Evolutionary conservation across 2,113 vertebrate genomes (phyloP).

Genomic region (Nettapus auritus): DNA sequence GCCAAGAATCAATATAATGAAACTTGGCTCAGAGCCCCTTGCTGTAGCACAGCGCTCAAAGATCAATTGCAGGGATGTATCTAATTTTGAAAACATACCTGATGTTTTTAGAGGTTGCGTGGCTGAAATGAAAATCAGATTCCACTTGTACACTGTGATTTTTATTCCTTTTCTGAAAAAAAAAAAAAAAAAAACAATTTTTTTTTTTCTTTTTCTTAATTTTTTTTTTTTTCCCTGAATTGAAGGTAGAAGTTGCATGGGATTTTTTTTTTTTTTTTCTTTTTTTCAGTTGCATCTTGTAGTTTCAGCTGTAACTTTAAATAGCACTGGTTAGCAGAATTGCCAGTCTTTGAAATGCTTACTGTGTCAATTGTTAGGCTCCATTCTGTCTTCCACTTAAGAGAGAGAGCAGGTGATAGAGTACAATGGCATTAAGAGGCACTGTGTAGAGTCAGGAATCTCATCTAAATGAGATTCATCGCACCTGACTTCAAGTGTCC

Average conservation of each 20-base stretch:
- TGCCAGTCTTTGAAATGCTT: not conserved
- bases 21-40: not conserved
- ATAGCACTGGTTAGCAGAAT: not conserved
- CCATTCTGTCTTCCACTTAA: not conserved
- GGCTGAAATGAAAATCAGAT: not conserved
- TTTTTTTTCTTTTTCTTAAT: too few species aligned
- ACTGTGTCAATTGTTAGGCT: not conserved
- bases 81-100: slow-evolving; percentile 46
- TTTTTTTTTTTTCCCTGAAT: not conserved
- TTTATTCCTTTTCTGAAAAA: not conserved
- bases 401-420: not conserved
- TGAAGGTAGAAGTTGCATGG: not conserved
- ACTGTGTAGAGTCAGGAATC: not conserved
- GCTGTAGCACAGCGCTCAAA: not conserved
- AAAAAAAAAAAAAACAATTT: not conserved
- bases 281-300: not conserved
- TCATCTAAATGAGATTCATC: not conserved
- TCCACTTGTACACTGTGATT: not conserved
- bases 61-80: slow-evolving; percentile 43
- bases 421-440: not conserved
- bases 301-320: not conserved
- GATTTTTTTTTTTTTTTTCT: too few species aligned
- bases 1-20: slow-evolving; percentile 47
- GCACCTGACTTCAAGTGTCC: not conserved
- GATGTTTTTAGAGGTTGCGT: slow-evolving; percentile 13